Percentiles rank a stretch among this genome's conserved stretches.
phyloP scores from a whole-genome alignment of 2,113 vertebrate species.

The Platysternon megacephalum region DNA sequence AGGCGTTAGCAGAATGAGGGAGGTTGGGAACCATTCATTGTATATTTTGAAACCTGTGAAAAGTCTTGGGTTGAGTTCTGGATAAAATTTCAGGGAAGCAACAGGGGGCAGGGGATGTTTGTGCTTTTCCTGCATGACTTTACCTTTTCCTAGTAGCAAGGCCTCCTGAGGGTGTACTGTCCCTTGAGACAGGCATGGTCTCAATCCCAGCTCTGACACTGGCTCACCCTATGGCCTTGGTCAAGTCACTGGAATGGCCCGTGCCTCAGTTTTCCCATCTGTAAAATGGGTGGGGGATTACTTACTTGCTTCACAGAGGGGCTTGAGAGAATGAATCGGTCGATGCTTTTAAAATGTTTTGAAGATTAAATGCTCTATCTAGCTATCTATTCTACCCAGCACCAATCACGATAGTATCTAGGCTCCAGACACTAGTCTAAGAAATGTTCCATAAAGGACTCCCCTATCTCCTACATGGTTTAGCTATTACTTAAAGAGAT shows the following conservation, averaged over 20 bases:
- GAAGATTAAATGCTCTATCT: fast-evolving
- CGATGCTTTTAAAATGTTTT: not conserved
- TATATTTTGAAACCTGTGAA: not conserved
- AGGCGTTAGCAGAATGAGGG: fast-evolving
- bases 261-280: not conserved
- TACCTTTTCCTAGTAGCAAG: not conserved
- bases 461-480: fast-evolving
- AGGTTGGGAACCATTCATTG: not conserved
- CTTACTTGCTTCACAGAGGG: not conserved
- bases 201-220: not conserved
- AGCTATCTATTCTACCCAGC: not conserved
- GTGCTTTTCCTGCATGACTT: not conserved
- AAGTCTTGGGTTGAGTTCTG: not conserved
- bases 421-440: fast-evolving
- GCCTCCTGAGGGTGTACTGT: not conserved
- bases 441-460: not conserved
- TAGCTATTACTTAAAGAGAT: not conserved
- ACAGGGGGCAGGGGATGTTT: not conserved
- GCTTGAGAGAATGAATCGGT: not conserved
- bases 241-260: not conserved
- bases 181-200: not conserved
- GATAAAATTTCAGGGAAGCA: not conserved
- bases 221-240: not conserved
- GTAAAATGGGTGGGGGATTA: not conserved
- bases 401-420: not conserved